A percentile compares a stretch with the other conserved stretches of the same genome.
phyloP scores from a whole-genome alignment of 2,888 invertebrate genomes.

The Odontocerum albicorne region DNA sequence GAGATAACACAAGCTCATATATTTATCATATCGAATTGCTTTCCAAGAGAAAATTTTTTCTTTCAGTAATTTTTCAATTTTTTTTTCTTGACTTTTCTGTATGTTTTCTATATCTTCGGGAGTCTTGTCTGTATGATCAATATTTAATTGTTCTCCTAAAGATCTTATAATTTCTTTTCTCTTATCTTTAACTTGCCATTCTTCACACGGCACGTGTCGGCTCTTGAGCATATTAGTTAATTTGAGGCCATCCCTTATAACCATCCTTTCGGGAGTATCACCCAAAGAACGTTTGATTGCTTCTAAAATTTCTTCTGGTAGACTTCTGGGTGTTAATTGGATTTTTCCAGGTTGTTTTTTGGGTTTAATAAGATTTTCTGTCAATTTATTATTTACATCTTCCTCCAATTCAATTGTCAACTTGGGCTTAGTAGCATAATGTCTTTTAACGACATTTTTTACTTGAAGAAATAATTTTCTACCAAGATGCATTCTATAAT shows the following conservation, averaged over 20 bases:
- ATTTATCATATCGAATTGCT: conserved; percentile 67
- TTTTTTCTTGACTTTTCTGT: conserved; percentile 54
- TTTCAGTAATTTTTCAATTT: conserved; percentile 60
- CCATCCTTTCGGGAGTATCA: conserved; percentile 60
- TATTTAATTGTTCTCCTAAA: conserved; percentile 41
- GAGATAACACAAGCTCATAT: conserved; percentile 70
- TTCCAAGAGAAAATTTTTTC: conserved; percentile 72
- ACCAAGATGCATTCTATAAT: neutral
- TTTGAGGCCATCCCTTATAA: conserved; percentile 56
- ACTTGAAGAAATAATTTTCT: conserved; percentile 7
- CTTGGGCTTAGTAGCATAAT: conserved; percentile 19
- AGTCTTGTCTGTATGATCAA: conserved; percentile 43
- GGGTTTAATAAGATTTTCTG: conserved; percentile 60
- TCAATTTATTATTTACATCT: conserved; percentile 52
- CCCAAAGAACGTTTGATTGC: conserved; percentile 58
- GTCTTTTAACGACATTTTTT: conserved; percentile 10
- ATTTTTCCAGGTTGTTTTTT: conserved; percentile 73
- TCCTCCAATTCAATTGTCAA: conserved; percentile 53
- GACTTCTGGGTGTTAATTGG: conserved; percentile 50
- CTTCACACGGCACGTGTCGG: conserved; percentile 67
- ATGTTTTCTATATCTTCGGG: conserved; percentile 42
- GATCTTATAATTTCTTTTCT: conserved; percentile 47
- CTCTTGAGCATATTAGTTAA: conserved; percentile 63
- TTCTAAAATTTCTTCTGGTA: conserved; percentile 64
- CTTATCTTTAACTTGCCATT: conserved; percentile 51